A percentile compares a stretch with the other conserved stretches of the same genome.
These are phyloP conservation scores for Poecilobothrus nobilitatus DNA, from an alignment of 2,888 invertebrate genomes.

Conservation along the genomic window DNA sequence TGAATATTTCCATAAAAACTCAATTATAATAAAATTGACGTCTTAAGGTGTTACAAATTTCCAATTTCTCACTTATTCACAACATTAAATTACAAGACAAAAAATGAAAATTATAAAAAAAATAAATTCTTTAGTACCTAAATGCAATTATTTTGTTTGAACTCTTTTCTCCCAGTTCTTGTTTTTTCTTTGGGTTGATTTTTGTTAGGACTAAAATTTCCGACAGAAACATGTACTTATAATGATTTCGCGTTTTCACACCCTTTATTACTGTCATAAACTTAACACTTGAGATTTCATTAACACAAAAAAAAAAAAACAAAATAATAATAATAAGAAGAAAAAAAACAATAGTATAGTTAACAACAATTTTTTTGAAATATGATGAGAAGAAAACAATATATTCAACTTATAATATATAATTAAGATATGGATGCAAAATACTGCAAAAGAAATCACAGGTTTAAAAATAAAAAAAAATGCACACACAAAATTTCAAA, in stretches of 20 bases:
- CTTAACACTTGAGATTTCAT: background rate
- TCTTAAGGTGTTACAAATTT: no score
- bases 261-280: constrained; percentile 3
- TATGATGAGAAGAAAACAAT: background rate
- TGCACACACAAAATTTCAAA: background rate
- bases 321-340: no score
- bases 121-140: background rate
- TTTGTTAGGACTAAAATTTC: no score
- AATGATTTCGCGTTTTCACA: constrained; percentile 1
- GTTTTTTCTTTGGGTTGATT: no score
- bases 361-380: background rate
- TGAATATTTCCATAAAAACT: no score
- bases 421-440: background rate
- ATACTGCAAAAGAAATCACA: background rate
- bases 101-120: no score
- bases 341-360: background rate
- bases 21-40: no score
- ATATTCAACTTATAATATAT: no score
- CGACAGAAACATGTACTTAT: constrained; percentile 2
- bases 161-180: no score
- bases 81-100: no score
- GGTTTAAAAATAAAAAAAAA: background rate
- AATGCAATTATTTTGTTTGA: background rate
- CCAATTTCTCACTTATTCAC: background rate
- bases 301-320: background rate